Percentiles rank a stretch among this genome's conserved stretches.
These are phyloP conservation scores for Pica pica DNA, from an alignment of 2,113 vertebrate species.

Conservation along the genomic window DNA sequence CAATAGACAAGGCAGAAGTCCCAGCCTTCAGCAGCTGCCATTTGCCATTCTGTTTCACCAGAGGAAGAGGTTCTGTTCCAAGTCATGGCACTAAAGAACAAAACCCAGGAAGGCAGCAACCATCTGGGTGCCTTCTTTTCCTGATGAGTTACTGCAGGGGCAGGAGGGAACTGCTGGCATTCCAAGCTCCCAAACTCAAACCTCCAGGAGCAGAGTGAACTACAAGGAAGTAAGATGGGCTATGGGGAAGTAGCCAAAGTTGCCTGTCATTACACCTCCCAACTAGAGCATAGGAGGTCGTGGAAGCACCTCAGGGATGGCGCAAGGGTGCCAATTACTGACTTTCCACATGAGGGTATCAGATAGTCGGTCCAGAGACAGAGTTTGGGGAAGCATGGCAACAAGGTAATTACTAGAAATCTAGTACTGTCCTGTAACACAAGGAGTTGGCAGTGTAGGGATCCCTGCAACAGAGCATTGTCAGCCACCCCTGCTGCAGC, in stretches of 20 bases:
- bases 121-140: not conserved
- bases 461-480: not conserved
- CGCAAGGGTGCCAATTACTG: not conserved
- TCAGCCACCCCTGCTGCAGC: not conserved
- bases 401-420: not conserved
- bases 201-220: not conserved
- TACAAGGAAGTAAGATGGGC: not conserved
- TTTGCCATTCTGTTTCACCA: not conserved
- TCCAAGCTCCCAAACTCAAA: not conserved
- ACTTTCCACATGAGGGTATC: not conserved
- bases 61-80: not conserved
- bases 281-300: rapidly evolving
- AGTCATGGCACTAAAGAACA: not conserved
- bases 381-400: not conserved
- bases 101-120: not conserved
- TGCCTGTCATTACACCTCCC: not conserved
- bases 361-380: not conserved
- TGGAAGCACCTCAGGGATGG: not conserved
- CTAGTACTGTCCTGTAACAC: not conserved
- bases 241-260: rapidly evolving
- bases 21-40: not conserved
- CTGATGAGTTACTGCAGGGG: not conserved
- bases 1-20: not conserved
- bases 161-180: not conserved
- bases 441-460: not conserved